Conservation (phyloP, 2,113 vertebrate species). For the Hepsetus odoe region DNA sequence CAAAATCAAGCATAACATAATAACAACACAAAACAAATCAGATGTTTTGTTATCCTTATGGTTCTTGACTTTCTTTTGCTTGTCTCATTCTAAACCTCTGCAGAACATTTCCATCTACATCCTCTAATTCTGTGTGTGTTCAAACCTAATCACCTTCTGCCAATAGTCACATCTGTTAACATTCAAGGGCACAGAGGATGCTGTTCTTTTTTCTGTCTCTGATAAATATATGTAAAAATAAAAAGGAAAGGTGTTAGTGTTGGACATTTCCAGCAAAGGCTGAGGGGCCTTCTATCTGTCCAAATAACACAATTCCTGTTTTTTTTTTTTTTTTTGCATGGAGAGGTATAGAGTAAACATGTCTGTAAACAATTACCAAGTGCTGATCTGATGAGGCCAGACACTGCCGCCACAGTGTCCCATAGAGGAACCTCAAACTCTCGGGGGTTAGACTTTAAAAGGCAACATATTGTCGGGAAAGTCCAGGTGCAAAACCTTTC, state of each 20-base stretch:
- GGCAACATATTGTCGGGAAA: conserved; percentile 60
- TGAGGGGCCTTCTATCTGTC: conserved; percentile 33
- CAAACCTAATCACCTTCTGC: conserved; percentile 3
- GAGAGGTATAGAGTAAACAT: conserved; percentile 5
- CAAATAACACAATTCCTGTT: neutral
- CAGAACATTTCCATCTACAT: neutral
- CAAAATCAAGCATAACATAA: conserved; percentile 54
- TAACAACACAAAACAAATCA: conserved; percentile 46
- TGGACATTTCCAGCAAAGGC: conserved; percentile 50
- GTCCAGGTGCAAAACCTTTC: conserved; percentile 46
- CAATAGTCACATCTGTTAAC: conserved; percentile 44
- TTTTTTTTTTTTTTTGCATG: neutral
- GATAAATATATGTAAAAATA: conserved; percentile 46
- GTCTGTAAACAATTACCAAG: conserved; percentile 26
- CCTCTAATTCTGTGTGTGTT: neutral
- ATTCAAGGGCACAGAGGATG: conserved; percentile 26
- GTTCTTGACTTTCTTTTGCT: conserved; percentile 35
- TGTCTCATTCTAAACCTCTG: conserved; percentile 19
- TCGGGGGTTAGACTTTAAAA: conserved; percentile 64
- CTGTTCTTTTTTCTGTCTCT: conserved; percentile 25
- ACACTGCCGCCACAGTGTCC: conserved; percentile 54
- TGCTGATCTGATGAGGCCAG: conserved; percentile 26
- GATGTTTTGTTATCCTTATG: conserved; percentile 41
- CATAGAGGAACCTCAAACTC: conserved; percentile 57
- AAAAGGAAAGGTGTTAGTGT: conserved; percentile 47